Evolutionary conservation across 2,113 vertebrate species (phyloP).

Genomic region (Nibea coibor): DNA sequence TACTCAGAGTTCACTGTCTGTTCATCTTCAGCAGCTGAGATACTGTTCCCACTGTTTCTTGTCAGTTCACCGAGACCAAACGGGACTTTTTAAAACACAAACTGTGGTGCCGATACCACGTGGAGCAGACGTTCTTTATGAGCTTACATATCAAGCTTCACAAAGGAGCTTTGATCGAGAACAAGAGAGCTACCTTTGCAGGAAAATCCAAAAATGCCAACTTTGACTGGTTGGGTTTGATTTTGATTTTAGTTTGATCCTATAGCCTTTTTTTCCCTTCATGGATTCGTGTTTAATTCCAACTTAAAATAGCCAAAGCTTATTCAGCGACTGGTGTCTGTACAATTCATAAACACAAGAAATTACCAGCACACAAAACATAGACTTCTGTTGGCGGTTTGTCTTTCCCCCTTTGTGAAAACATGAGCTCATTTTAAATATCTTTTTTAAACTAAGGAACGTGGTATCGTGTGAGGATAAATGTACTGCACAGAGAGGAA

Average conservation of each 20-base stretch:
- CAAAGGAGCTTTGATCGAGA: not conserved
- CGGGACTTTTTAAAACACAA: not conserved
- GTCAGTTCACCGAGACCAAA: not conserved
- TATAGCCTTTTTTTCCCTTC: not conserved
- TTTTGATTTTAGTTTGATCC: not conserved
- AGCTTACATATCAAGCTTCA: not conserved
- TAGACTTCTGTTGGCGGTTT: not conserved
- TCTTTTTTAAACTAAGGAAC: not conserved
- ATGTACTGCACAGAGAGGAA: not conserved
- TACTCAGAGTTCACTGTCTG: not conserved
- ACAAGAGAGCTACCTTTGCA: not conserved
- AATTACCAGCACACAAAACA: not conserved
- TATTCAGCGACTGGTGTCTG: not conserved
- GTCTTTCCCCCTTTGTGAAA: not conserved
- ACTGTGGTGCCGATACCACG: not conserved
- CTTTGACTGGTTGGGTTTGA: not conserved
- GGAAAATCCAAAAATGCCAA: not conserved
- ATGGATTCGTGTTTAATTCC: not conserved
- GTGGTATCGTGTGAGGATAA: not conserved
- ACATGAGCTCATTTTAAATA: not conserved
- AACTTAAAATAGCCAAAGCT: not conserved
- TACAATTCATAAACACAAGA: not conserved
- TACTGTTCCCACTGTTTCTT: not conserved
- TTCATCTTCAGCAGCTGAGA: not conserved
- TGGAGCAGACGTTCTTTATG: not conserved